Base-by-base conservation (phyloP, 2,888 invertebrate species). In the Caradrina kadenii region DNA sequence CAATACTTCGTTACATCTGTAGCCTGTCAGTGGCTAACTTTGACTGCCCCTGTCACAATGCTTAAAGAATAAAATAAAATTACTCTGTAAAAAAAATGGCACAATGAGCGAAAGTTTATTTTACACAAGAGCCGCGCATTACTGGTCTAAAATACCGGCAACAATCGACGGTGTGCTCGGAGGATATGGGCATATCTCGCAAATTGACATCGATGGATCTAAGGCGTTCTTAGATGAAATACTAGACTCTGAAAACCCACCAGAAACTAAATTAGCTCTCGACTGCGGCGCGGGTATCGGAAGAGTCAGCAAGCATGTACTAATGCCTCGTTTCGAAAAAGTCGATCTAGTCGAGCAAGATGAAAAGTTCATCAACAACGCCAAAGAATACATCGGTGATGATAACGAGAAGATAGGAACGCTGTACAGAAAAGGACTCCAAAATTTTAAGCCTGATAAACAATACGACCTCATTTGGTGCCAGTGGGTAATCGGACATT, bases 281-380 rank as follows among this genome's bases (percentile, higher is more conserved):
- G 99, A 99, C 89, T 99, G 99, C 92, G 99, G 99, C 6, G 98
- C 99, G 19, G 99, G 99, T 3, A 99, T 99, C 83, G 99, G 99
- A 0, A 96, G 99, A 84, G 97, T 99, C 52, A 98, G 98, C 2
- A 98, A 98, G 90, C 96, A 98, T 75, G 83, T 99, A 15, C 94
- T 99, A 22, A 95, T 98, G 64, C 97, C 98, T 54, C 93, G 97
- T 79, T 99, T 99, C 92, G 96, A 97, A 15, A 97, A 96, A 71
- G 98, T 99, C 0, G 99, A 99, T 95, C 95, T 99, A 87, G 98
- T 99, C 0, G 99, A 99, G 91, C 98, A 99, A 89, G 98, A 98
- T 93, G 96, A 97, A 76, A 96, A 97, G 78, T 99, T 99, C 93
- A 94, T 99, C 65, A 97, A 97, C 83, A 96, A 97, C 83, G 98